These are phyloP conservation scores for Xiphophorus couchianus DNA, from an alignment of 2,113 vertebrate species.

Conservation along the genomic window DNA sequence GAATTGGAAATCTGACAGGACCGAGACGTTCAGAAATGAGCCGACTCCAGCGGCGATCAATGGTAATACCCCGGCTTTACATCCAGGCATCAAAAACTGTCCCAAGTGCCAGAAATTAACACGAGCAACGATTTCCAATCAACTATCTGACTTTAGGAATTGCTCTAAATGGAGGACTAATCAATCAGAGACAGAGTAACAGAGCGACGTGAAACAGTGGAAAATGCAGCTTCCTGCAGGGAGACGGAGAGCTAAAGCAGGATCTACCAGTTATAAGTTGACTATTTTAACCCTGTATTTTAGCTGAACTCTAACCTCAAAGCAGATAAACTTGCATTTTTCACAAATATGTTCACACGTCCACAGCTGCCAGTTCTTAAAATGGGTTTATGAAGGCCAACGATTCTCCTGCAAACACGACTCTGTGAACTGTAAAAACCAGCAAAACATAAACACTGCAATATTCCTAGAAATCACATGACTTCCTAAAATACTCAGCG, in stretches of 20 bases:
- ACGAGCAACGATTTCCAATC: background rate
- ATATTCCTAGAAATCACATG: constrained; percentile 15
- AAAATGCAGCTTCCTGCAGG: background rate
- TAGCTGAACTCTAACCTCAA: constrained; percentile 1
- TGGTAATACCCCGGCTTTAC: background rate
- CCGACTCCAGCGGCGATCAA: background rate
- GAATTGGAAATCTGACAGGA: background rate
- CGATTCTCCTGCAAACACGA: constrained; percentile 5
- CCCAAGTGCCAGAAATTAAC: background rate
- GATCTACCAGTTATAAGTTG: no score
- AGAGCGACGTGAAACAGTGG: background rate
- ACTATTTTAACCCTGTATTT: background rate
- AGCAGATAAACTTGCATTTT: background rate
- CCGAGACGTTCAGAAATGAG: background rate
- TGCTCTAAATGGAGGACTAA: background rate
- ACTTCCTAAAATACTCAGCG: constrained; percentile 14
- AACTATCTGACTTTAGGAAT: background rate
- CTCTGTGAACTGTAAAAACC: constrained; percentile 17
- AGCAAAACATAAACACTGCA: constrained; percentile 16
- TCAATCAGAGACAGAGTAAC: background rate
- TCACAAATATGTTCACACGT: background rate
- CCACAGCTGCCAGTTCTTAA: background rate
- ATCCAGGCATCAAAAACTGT: background rate
- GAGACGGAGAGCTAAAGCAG: background rate
- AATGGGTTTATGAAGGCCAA: constrained; percentile 32